Evolutionary conservation across 1,140 invertebrate species (phyloP).

Genomic region (Diabrotica undecimpunctata): DNA sequence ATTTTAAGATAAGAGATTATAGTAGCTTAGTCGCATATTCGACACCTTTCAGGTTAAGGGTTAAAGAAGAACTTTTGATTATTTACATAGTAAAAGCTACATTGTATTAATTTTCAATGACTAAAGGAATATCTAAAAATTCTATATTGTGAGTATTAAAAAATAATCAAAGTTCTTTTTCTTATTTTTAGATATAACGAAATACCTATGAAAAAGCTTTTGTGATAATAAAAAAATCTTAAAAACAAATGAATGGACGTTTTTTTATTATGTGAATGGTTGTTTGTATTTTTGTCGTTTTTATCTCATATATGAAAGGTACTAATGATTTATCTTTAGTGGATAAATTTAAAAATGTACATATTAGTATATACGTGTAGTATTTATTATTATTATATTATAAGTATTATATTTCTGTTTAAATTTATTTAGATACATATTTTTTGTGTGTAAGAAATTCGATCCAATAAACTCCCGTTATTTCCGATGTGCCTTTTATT

Average conservation of each 20-base stretch:
- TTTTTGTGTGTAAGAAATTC: constrained; percentile 16
- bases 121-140: too few species aligned
- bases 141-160: too few species aligned
- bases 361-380: constrained; percentile 11
- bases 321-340: constrained; percentile 11
- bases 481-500: not conserved
- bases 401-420: constrained; percentile 5
- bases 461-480: constrained; percentile 2
- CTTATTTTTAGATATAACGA: too few species aligned
- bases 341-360: constrained; percentile 13
- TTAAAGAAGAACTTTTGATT: too few species aligned
- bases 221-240: constrained; percentile 15
- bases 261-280: constrained; percentile 17
- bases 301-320: constrained; percentile 11
- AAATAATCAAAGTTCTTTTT: too few species aligned
- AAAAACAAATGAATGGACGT: constrained; percentile 14
- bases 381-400: constrained; percentile 17
- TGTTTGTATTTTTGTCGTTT: constrained; percentile 12
- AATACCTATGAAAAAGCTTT: constrained; percentile 7
- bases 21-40: too few species aligned
- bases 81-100: too few species aligned
- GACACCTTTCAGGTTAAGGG: too few species aligned
- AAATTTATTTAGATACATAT: constrained; percentile 14
- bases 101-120: too few species aligned
- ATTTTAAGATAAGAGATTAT: too few species aligned